phyloP scores from a whole-genome alignment of 64 coral and sea anemone species.

The Stylophora pistillata region DNA sequence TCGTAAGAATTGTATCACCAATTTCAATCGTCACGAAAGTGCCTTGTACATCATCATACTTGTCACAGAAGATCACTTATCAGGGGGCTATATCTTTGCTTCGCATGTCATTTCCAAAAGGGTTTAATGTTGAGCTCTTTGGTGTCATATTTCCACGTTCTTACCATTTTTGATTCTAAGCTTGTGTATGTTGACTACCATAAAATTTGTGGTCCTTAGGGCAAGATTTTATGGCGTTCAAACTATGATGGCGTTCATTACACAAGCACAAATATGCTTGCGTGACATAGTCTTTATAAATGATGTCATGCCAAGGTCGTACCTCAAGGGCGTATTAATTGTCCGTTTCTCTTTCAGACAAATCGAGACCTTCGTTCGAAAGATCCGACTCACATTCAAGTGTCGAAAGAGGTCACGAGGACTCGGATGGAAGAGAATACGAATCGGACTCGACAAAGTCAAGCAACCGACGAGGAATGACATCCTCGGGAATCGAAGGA shows the following conservation, averaged over 20 bases:
- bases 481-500: not conserved
- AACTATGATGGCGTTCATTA: too few relatives aligned
- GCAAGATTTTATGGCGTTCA: too few relatives aligned
- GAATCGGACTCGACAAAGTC: constrained; percentile 13
- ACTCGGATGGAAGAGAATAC: constrained; percentile 20
- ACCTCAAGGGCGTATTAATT: not conserved
- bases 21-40: not conserved
- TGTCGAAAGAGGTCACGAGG: constrained; percentile 19
- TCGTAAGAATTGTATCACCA: not conserved
- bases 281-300: too few relatives aligned
- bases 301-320: too few relatives aligned
- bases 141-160: not conserved
- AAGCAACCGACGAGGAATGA: not conserved
- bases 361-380: constrained; percentile 33
- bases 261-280: too few relatives aligned
- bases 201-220: too few relatives aligned
- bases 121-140: not conserved
- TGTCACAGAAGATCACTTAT: not conserved
- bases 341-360: constrained; percentile 11
- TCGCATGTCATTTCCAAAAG: not conserved
- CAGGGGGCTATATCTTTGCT: too few relatives aligned
- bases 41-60: not conserved
- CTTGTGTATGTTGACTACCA: too few relatives aligned
- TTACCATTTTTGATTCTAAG: too few relatives aligned
- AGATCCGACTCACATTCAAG: constrained; percentile 40